These are phyloP conservation scores for Ranitomeya imitator DNA, from an alignment of 2,113 vertebrate species.

Conservation along the genomic window DNA sequence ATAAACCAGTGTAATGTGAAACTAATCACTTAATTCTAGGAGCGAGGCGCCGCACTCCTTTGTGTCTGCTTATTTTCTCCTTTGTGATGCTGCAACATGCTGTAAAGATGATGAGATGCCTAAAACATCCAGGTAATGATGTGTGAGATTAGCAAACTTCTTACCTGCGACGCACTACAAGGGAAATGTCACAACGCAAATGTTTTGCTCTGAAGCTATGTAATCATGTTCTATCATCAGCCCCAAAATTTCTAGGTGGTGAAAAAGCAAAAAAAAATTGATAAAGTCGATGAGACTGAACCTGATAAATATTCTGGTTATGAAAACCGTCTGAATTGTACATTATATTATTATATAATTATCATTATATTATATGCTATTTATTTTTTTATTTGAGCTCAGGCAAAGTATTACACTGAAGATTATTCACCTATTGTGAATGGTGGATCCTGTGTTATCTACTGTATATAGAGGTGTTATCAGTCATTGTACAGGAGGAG, in stretches of 20 bases:
- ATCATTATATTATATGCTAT: no score
- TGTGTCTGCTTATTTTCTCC: slow-evolving; percentile 2
- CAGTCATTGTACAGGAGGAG: no score
- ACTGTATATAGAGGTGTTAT: no score
- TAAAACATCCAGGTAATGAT: slow-evolving; percentile 23
- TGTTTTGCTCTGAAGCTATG: slow-evolving; percentile 26
- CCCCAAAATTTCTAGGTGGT: neutral
- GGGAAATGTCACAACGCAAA: slow-evolving; percentile 36
- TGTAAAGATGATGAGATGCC: slow-evolving; percentile 20
- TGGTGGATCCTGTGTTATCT: no score
- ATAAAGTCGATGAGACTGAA: neutral
- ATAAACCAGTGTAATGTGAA: neutral
- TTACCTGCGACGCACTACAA: slow-evolving; percentile 43
- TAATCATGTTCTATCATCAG: slow-evolving; percentile 19
- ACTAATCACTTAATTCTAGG: slow-evolving; percentile 23
- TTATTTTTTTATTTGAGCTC: no score
- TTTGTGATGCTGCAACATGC: slow-evolving; percentile 1
- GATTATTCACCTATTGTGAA: no score
- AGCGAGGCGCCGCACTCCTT: neutral
- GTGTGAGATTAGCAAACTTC: slow-evolving; percentile 45
- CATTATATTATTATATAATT: no score
- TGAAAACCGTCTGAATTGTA: neutral
- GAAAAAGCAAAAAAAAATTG: neutral
- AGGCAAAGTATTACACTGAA: no score
- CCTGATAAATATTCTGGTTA: neutral